Base-by-base conservation (phyloP, 2,797 vertebrate species). In the Arnoldichthys spilopterus region DNA sequence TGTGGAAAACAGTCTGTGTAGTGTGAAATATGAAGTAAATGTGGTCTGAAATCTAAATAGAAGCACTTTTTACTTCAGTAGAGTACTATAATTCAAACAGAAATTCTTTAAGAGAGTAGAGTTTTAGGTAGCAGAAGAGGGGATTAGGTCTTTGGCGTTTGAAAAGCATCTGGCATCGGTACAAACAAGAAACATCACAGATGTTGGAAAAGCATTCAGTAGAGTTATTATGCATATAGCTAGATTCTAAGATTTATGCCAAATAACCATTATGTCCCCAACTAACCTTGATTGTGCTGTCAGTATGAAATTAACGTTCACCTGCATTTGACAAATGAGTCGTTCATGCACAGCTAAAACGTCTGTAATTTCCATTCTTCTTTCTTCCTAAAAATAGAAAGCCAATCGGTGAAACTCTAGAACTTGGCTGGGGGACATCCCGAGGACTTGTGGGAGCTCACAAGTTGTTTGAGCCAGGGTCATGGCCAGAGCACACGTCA, bases 381-480 rank as follows among this genome's bases (percentile, higher is more conserved):
- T 24, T 63, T 67, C 61, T 67, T 53, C 72, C 66, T 78, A 76
- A 75, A 82, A 81, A 81, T 77, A 83, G 70, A 61, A 51, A 6
- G 9, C 51, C 32, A 30, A 59, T 2, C 58, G 61, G 58, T 51
- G 75, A 78, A 81, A 77, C 62, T 49, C 18, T 40, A 67, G n/a
- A 58, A 61, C 28, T 53, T 72, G 67, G 77, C 81, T 59, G 72
- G 30, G 59, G 71, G 73, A 83, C 59, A 59, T 24, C 64, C 72
- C 40, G 45, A 66, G 16, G 30, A 75, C 77, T 72, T 16, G 22
- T 43, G 67, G 53, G 63, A 67, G 78, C 51, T 74, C 34, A 45
- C 59, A 59, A 66, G 64, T 72, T 30, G 51, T 73, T 81, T 77
- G 26, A 64, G 81, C 72, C 66, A 62, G 83, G 83, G 68, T 86